Evolutionary conservation across 1,140 invertebrate genomes (phyloP).

Genomic region (Oppia nitens): DNA sequence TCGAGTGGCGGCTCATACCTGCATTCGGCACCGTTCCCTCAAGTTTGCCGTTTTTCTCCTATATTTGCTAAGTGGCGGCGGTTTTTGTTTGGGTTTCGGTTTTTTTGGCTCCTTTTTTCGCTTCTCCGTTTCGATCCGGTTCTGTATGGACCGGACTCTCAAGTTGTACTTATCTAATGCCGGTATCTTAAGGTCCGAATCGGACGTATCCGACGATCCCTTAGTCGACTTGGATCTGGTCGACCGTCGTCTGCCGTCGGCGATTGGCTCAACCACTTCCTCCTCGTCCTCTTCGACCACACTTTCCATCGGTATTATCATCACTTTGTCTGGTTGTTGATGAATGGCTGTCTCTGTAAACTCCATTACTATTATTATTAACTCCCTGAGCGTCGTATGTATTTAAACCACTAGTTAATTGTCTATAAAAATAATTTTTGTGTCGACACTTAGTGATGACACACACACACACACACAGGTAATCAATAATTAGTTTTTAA

Average conservation of each 20-base stretch:
- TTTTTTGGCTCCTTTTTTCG: slow-evolving; percentile 25
- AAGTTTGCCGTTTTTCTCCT: slow-evolving; percentile 73
- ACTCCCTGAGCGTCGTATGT: too few species aligned
- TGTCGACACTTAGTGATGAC: too few species aligned
- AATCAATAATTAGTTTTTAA: too few species aligned
- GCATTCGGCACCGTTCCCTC: slow-evolving; percentile 61
- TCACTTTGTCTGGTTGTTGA: not conserved
- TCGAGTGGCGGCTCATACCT: slow-evolving; percentile 21
- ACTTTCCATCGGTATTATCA: not conserved
- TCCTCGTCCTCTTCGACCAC: not conserved
- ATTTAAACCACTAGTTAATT: too few species aligned
- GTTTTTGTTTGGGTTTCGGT: slow-evolving; percentile 44
- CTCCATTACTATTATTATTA: too few species aligned
- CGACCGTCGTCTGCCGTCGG: too few species aligned
- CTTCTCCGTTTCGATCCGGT: slow-evolving; percentile 33
- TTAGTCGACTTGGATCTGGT: not conserved
- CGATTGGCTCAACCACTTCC: too few species aligned
- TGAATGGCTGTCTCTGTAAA: not conserved
- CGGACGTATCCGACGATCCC: not conserved
- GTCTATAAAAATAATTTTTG: too few species aligned
- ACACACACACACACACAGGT: too few species aligned
- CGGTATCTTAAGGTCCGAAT: not conserved
- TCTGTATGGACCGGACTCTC: slow-evolving; percentile 34
- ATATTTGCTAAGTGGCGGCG: slow-evolving; percentile 72
- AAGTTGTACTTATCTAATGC: slow-evolving; percentile 32